These are phyloP conservation scores for Sandelia bainsii DNA, from an alignment of 2,797 vertebrate species.

Conservation along the genomic window DNA sequence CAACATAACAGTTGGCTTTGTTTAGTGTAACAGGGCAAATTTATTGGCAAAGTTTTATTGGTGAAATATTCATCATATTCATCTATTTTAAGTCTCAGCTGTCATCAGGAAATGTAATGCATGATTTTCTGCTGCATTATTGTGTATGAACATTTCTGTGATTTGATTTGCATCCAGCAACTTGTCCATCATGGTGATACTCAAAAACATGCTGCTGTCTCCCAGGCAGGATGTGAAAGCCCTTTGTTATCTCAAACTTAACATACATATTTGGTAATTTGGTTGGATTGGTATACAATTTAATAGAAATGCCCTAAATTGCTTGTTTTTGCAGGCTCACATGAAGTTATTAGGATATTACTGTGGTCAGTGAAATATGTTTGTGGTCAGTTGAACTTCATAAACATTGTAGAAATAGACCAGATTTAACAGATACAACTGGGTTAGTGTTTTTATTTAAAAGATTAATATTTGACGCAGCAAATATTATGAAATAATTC, in stretches of 20 bases:
- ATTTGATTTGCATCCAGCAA: slow-evolving; percentile 2
- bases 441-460: background rate
- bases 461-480: slow-evolving; percentile 3
- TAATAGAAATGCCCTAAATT: background rate
- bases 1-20: slow-evolving; percentile 11
- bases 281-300: background rate
- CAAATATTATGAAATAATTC: slow-evolving; percentile 9
- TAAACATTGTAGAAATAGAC: background rate
- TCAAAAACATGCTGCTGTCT: background rate
- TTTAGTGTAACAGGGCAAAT: background rate
- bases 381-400: too few species aligned
- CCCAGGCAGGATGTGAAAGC: background rate
- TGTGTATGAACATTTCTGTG: background rate
- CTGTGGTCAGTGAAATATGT: too few species aligned
- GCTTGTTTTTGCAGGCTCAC: background rate
- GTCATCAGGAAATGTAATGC: background rate
- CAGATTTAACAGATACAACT: background rate
- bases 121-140: background rate
- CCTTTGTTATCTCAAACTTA: background rate
- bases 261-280: background rate
- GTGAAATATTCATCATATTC: slow-evolving; percentile 8
- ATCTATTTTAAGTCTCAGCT: background rate
- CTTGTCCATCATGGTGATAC: background rate
- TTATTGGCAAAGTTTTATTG: background rate
- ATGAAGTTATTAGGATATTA: too few species aligned